Base-by-base conservation (phyloP, 1,140 invertebrate genomes). In the Brachionus sp. region DNA sequence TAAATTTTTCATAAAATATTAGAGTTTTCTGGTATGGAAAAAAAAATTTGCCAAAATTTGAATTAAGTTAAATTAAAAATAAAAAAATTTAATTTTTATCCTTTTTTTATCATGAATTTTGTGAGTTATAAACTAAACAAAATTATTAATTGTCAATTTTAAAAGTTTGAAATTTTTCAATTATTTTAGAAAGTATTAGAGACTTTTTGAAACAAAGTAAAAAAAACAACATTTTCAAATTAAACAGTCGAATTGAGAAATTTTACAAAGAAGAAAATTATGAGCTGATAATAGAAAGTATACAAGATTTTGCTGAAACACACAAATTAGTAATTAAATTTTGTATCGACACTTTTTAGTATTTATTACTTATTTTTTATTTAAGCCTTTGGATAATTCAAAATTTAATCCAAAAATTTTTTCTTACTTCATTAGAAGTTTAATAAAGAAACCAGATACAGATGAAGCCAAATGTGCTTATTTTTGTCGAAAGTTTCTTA, bases 221-320 rank as follows among this genome's bases (percentile, higher is more conserved):
- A 12, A 80, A 57, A 35, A 62, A 66, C 33, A 57, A 80, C 5
- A 57, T 80, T n/a, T 62, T 57, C 4, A 57, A 80, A 62, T 29
- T 80, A 37, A 44, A 33, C 5, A 35, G 33, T 57, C 50, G 39
- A 53, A 80, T 80, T 35, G 77, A 80, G 19, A 57, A 62, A 62
- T 42, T 62, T 19, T 80, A 23, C n/a, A 44, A 62, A 2, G 33
- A 62, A 50, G 19, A 5, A 35, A 66, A 62, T 37, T 80, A 62
- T 42, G 25, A 80, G 29, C 16, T 23, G 3, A 23, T 80, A 0
- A 44, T 80, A 12, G 62, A 25, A 33, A 39, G 33, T 13, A 35
- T 80, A 37, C 35, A 80, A 16, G 77, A 80, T 39, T 80, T 80
- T 80, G 77, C 50, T 10, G 77, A 80, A 80, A 62, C 37, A 19